Evolutionary conservation across 2,888 invertebrate genomes (phyloP), one percentile per base, ranked within the genome.

Genomic region (Dyspetes luteomarginatus): DNA sequence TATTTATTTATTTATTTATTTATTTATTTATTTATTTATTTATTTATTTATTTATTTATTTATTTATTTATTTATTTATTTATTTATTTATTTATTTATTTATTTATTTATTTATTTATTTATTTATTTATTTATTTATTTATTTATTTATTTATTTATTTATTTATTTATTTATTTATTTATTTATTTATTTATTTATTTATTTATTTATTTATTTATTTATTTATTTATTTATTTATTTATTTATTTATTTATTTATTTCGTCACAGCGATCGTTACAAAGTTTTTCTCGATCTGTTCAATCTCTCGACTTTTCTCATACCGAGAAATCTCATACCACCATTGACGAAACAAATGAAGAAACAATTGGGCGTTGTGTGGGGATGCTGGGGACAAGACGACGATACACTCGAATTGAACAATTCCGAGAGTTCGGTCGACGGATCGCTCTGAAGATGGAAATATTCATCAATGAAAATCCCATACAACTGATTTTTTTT

Each of bases 271-370:
- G 99, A 99, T 92, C 97, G 99, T 22, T 99, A 99, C 94, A 99
- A 99, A 93, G 98, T 99, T 30, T 99, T 99, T 91, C 93, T 99
- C 90, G 99, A 99, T 92, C 93, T 99, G 50, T 99, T 99, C 94
- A 99, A 99, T 92, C 93, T 99, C 74, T 98, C 99, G 0, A 98
- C 99, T 0, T 99, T 98, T 93, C 93, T 99, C 82, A 96, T 99
- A 87, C 99, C 99, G 0, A 95, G 99, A 4, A 94, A 95, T 24
- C 95, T 96, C 84, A 98, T 99, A 87, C 99, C 99, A 0, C 96
- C 97, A 0, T 93, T 99, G 64, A 96, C 96, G 43, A 94, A 95
- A 0, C 93, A 95, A 17, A 98, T 99, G 97, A 97, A 96, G 91
- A 94, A 93, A 55, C 95, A 95, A 81, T 93, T 98, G 7, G 95